Base-by-base conservation (phyloP, 1,140 invertebrate species). In the Rhagoletis pomonella region DNA sequence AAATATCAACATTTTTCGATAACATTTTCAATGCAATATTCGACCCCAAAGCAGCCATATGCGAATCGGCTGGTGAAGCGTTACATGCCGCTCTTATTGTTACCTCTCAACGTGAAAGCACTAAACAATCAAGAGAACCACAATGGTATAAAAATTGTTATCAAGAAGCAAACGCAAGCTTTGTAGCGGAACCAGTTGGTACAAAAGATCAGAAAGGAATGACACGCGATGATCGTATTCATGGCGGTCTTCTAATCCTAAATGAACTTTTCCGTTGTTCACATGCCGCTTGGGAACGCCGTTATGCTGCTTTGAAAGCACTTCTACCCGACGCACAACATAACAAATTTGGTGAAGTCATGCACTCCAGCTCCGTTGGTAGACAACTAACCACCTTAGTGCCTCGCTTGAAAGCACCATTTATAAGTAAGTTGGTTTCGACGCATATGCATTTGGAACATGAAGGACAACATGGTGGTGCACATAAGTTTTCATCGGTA, bases 1-100 rank as follows among this genome's bases (percentile, higher is more conserved):
- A 99, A 95, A 97, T 99, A 0, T 97, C 97, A 19, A 96, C 96
- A 77, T 99, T 99, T 93, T 99, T 99, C 93, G 98, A 99, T 88
- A 95, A 97, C 60, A 99, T 99, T 88, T 98, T 99, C 90, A 97
- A 97, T 90, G 97, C 98, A 3, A 95, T 99, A 55, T 95, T 97
- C 87, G 98, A 99, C 94, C 96, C 97, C 0, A 99, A 99, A 94
- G 95, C 97, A n/a, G 95, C 96, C 17, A 97, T 99, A 88, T 94
- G 99, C 84, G 98, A 99, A 93, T 96, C 96, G 6, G 98, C 98
- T 9, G 97, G 98, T 0, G 97, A 98, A 90, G 98, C 99, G 2
- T 92, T 99, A 3, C 94, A 98, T 89, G 98, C 98, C 55, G 98
- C 98, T 1, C 94, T 99, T 12, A 96, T 98, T 3, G 98, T 99